phyloP scores from a whole-genome alignment of 1,140 invertebrate species.

The Saccostrea cuccullata region DNA sequence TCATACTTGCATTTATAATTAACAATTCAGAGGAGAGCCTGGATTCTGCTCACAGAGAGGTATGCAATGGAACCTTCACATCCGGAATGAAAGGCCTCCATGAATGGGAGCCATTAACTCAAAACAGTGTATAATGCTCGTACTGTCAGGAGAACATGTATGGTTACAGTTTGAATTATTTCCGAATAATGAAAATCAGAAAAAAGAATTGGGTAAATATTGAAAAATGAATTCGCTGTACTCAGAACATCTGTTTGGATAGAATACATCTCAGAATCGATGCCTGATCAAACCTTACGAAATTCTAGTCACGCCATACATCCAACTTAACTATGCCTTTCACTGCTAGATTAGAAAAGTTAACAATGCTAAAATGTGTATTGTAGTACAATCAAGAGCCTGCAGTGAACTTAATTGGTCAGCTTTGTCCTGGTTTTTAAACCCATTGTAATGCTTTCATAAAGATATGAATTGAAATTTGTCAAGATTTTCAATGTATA shows the following conservation, averaged over 20 bases:
- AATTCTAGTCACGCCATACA: not conserved
- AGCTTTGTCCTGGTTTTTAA: not conserved
- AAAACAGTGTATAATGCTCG: not conserved
- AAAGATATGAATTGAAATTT: not conserved
- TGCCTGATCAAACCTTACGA: constrained; percentile 7
- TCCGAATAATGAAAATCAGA: too few species aligned
- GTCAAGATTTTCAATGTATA: not conserved
- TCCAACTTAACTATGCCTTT: not conserved
- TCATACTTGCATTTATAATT: not conserved
- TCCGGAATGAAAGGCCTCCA: not conserved
- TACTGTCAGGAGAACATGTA: not conserved
- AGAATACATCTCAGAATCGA: constrained; percentile 5
- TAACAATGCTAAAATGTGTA: constrained; percentile 31
- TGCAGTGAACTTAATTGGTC: not conserved
- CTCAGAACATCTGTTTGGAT: constrained; percentile 8
- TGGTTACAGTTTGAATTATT: not conserved
- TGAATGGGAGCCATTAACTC: not conserved
- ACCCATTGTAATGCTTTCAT: not conserved
- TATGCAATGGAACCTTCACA: not conserved
- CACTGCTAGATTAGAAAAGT: constrained; percentile 20
- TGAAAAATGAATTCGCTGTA: not conserved
- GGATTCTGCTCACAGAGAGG: not conserved
- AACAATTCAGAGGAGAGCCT: not conserved
- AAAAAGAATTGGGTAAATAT: too few species aligned
- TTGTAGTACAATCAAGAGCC: not conserved